Percentiles rank a stretch among this genome's conserved stretches.
phyloP scores from a whole-genome alignment of 2,888 invertebrate genomes.

The Perithous albicinctus region DNA sequence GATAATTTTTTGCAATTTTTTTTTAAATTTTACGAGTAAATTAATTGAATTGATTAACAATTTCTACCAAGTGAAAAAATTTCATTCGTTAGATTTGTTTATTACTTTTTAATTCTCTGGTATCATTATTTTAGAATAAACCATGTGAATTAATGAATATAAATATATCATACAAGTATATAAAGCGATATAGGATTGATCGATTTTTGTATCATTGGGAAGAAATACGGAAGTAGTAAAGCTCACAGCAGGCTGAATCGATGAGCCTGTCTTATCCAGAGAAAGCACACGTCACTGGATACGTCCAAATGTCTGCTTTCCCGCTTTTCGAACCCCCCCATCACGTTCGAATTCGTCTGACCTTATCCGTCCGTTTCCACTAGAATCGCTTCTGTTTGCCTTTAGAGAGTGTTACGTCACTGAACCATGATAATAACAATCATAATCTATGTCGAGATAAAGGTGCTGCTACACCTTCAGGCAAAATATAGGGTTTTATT shows the following conservation, averaged over 20 bases:
- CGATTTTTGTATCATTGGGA: neutral
- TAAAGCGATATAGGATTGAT: neutral
- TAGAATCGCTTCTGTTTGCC: no score
- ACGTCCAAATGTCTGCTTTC: constrained; percentile 10
- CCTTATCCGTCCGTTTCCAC: constrained; percentile 20
- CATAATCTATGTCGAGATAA: no score
- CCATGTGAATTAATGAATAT: neutral
- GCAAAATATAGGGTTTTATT: no score
- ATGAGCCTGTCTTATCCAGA: constrained; percentile 18
- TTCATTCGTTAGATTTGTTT: no score
- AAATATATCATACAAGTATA: neutral
- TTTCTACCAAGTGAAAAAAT: neutral
- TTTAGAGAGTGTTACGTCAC: no score
- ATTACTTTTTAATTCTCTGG: no score
- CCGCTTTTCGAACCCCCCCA: neutral
- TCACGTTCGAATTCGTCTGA: constrained; percentile 1
- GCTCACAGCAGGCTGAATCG: constrained; percentile 7
- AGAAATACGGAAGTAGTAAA: neutral
- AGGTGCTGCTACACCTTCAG: no score
- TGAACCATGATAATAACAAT: no score
- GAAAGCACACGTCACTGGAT: constrained; percentile 7
- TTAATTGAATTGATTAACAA: no score
- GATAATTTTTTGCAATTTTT: no score
- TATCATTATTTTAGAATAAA: no score
- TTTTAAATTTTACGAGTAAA: no score